Evolutionary conservation across 2,888 invertebrate species (phyloP), one percentile per base, ranked within the genome.

Genomic region (Petrophora chlorosata): DNA sequence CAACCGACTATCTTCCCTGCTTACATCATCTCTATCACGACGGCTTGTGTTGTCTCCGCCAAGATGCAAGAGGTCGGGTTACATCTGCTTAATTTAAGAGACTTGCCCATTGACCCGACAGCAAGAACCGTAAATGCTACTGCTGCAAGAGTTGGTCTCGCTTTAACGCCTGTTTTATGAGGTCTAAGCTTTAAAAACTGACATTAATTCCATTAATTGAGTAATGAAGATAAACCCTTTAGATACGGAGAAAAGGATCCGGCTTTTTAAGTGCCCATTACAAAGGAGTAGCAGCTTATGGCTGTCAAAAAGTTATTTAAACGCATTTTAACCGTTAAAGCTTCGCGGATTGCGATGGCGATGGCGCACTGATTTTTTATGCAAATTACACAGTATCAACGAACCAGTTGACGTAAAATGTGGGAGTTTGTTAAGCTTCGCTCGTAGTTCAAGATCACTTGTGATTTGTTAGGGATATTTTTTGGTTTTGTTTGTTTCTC

Each of bases 281-380:
- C 41, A 51, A 32, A 51, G 48, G 56, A 57, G 49, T 46, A 33
- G 42, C 45, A 55, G 50, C 55, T 58, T 58, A 58, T 60, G 41
- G 54, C 56, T 56, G 62, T 60, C 62, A 62, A 62, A 62, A 62
- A 62, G 62, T 62, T 55, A 62, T 62, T 62, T 56, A 53, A 51
- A 46, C 53, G 49, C 48, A 41, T 49, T 55, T 49, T 40, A 41
- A 53, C 46, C 53, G 36, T 43, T 35, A 36, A 34, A 10, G 36
- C 41, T 45, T 40, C 48, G 54, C n/a, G 39, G 43, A 45, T 44
- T 46, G 54, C 25, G 35, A 36, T 14, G 33, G 16, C 38, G 46
- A 44, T 43, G 33, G 29, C n/a, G 39, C 17, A 36, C 38, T 35
- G 36, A 49, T 44, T 54, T 51, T 49, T 54, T 42, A 54, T 38